Conservation (phyloP, 2,888 invertebrate species). For the Drosophila mimica region DNA sequence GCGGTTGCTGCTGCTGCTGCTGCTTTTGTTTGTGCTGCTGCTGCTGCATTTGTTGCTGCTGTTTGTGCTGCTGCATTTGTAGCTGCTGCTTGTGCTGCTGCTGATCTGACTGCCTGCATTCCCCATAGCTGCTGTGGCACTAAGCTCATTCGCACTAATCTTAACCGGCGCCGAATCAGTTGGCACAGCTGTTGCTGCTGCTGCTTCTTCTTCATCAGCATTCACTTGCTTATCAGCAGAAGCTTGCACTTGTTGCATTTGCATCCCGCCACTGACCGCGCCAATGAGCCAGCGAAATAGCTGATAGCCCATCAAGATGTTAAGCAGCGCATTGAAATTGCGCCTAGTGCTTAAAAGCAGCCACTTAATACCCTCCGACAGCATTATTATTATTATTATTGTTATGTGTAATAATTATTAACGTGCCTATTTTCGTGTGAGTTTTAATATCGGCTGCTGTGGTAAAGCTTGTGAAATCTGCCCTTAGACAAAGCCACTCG, state of each 20-base stretch:
- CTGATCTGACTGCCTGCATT: conserved; percentile 60
- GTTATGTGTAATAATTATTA: background rate
- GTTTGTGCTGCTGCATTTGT: conserved; percentile 30
- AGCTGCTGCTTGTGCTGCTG: conserved; percentile 39
- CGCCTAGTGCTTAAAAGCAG: conserved; percentile 50
- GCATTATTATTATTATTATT: conserved; percentile 47
- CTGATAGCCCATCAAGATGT: conserved; percentile 68
- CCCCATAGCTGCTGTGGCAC: conserved; percentile 62
- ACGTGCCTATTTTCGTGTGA: background rate
- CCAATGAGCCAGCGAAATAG: conserved; percentile 75
- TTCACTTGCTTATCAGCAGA: conserved; percentile 38
- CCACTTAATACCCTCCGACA: conserved; percentile 62
- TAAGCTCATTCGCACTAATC: conserved; percentile 52
- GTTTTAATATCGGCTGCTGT: conserved; percentile 30
- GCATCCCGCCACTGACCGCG: conserved; percentile 18
- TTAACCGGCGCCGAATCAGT: conserved; percentile 10
- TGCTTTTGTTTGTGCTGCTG: conserved; percentile 29
- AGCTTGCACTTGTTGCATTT: conserved; percentile 28
- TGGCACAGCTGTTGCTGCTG: conserved; percentile 27
- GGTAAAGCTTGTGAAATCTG: conserved; percentile 35
- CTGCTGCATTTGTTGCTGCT: conserved; percentile 17
- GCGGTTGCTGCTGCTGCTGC: conserved; percentile 34
- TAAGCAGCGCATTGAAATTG: conserved; percentile 48
- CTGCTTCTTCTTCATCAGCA: conserved; percentile 24
- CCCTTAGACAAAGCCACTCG: conserved; percentile 18